These are phyloP conservation scores for Andrena hattorfiana DNA, from an alignment of 2,888 invertebrate genomes.

Conservation along the genomic window DNA sequence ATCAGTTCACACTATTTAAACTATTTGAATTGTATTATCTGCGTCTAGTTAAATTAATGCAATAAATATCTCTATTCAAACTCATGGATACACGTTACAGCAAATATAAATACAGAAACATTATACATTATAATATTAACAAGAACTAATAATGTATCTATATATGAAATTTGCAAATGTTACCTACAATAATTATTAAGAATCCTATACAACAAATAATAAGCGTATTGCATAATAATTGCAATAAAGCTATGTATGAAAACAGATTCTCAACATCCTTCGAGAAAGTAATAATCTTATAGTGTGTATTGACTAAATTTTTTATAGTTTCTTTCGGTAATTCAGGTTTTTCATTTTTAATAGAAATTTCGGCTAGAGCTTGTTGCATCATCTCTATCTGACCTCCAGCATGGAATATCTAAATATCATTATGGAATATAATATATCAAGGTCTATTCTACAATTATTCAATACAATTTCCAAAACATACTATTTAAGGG, in stretches of 20 bases:
- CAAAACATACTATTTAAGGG: neutral
- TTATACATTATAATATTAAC: neutral
- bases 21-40: neutral
- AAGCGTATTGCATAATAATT: conserved; percentile 65
- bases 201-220: conserved; percentile 68
- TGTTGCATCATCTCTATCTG: conserved; percentile 64
- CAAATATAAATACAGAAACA: neutral
- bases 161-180: neutral
- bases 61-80: neutral
- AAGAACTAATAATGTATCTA: neutral
- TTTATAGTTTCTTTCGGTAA: neutral
- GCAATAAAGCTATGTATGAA: conserved; percentile 64
- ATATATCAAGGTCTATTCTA: neutral
- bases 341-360: neutral
- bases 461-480: neutral
- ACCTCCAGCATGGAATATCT: conserved; percentile 64
- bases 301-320: conserved; percentile 51
- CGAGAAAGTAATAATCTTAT: conserved; percentile 60
- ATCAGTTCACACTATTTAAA: neutral
- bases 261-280: conserved; percentile 64
- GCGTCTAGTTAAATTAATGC: neutral
- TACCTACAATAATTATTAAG: conserved; percentile 67
- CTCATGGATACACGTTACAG: neutral
- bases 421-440: conserved; percentile 3
- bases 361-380: conserved; percentile 29